A percentile compares a stretch with the other conserved stretches of the same genome.
phyloP scores from a whole-genome alignment of 2,888 invertebrate species.

The Agapostemon virescens region DNA sequence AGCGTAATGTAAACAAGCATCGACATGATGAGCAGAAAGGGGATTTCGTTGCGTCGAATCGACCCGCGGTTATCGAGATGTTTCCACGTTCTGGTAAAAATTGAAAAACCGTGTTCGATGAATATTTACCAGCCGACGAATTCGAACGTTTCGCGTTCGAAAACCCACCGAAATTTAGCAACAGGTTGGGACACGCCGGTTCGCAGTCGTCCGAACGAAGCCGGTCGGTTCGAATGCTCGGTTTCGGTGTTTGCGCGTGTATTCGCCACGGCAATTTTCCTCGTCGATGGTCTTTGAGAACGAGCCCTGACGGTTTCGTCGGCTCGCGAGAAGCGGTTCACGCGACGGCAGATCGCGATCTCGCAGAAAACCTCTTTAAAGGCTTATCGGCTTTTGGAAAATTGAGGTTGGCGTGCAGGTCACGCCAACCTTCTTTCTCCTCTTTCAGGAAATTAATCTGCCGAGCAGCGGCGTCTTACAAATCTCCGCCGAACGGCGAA shows the following conservation, averaged over 20 bases:
- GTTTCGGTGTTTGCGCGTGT: background rate
- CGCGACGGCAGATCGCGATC: slow-evolving; percentile 64
- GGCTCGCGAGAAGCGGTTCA: slow-evolving; percentile 31
- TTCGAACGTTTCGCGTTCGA: background rate
- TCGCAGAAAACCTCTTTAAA: slow-evolving; percentile 51
- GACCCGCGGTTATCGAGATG: slow-evolving; percentile 50
- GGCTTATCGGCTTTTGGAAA: slow-evolving; percentile 62
- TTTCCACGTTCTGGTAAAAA: background rate
- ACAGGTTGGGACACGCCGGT: background rate
- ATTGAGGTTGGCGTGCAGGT: slow-evolving; percentile 58
- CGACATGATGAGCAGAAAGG: background rate
- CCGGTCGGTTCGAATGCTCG: background rate
- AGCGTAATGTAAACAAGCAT: slow-evolving; percentile 49
- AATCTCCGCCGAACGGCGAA: slow-evolving; percentile 24
- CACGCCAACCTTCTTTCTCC: slow-evolving; percentile 33
- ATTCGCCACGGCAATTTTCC: slow-evolving; percentile 49
- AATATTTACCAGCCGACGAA: background rate
- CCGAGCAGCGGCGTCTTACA: slow-evolving; percentile 32
- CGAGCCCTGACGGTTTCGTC: slow-evolving; percentile 10
- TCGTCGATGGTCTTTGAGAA: slow-evolving; percentile 5
- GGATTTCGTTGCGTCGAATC: slow-evolving; percentile 35
- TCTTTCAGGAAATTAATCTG: slow-evolving; percentile 60
- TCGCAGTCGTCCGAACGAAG: background rate
- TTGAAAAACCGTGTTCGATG: background rate
- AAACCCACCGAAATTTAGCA: background rate